These are phyloP conservation scores for Agrenia bidenticulata DNA, from an alignment of 2,888 invertebrate genomes.

Conservation along the genomic window DNA sequence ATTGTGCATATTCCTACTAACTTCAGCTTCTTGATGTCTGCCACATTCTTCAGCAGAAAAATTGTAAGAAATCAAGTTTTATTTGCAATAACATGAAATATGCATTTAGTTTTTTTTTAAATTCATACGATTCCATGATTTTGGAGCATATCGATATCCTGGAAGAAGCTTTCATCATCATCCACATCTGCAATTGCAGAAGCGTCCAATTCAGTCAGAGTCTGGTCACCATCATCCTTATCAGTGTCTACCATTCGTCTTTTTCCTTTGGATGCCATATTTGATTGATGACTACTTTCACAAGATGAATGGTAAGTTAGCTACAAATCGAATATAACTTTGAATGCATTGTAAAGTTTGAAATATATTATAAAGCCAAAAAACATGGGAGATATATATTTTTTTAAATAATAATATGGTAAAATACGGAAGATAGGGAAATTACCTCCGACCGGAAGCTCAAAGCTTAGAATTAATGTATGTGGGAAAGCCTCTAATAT, in stretches of 20 bases:
- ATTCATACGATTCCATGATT: slow-evolving; percentile 62
- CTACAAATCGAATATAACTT: no score
- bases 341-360: no score
- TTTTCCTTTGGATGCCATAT: slow-evolving; percentile 35
- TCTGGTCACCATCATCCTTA: slow-evolving; percentile 50
- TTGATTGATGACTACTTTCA: no score
- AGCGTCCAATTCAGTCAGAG: slow-evolving; percentile 26
- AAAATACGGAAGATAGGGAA: no score
- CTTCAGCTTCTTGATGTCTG: slow-evolving; percentile 76
- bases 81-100: not conserved
- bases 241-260: slow-evolving; percentile 21
- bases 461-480: no score
- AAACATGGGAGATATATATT: no score
- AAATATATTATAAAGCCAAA: no score
- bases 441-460: no score
- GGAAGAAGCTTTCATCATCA: slow-evolving; percentile 70
- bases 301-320: not conserved
- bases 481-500: no score
- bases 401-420: no score
- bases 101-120: no score
- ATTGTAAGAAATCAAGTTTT: not conserved
- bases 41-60: slow-evolving; percentile 62
- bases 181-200: slow-evolving; percentile 54
- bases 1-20: slow-evolving; percentile 75
- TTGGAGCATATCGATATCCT: slow-evolving; percentile 70